Conservation (phyloP, 2,797 vertebrate species). For the Falco columbarius region DNA sequence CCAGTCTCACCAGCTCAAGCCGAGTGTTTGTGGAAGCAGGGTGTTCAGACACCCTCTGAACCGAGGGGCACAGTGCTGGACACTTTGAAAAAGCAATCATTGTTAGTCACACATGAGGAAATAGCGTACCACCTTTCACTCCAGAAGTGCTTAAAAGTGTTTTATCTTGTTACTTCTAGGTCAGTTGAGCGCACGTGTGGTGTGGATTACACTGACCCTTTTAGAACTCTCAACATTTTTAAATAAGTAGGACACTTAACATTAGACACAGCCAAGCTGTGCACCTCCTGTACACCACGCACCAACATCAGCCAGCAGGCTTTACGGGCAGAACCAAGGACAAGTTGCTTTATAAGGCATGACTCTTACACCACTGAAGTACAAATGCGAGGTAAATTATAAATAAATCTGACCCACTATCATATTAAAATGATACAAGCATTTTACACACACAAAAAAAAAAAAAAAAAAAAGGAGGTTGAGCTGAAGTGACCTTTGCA, state of each 20-base stretch:
- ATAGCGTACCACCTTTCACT: not conserved
- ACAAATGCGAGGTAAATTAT: not conserved
- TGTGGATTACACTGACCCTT: constrained; percentile 46
- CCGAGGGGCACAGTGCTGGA: fast-evolving
- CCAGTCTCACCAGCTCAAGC: not conserved
- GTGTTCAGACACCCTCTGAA: not conserved
- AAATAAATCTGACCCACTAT: not conserved
- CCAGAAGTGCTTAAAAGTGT: not conserved
- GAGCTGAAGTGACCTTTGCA: not conserved
- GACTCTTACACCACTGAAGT: not conserved
- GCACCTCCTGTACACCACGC: not conserved
- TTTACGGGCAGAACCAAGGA: not conserved
- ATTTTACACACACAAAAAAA: not conserved
- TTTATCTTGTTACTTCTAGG: constrained; percentile 28
- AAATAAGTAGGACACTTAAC: constrained; percentile 16
- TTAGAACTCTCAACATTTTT: constrained; percentile 1
- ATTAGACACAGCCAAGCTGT: not conserved
- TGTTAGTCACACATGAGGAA: fast-evolving
- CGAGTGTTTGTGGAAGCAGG: fast-evolving
- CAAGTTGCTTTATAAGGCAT: not conserved
- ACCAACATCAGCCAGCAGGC: not conserved
- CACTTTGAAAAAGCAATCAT: not conserved
- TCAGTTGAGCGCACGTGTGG: not conserved
- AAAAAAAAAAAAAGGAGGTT: not conserved
- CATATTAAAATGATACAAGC: not conserved